Conservation (phyloP, 1,140 invertebrate species). For the Drosophila nebulosa region DNA sequence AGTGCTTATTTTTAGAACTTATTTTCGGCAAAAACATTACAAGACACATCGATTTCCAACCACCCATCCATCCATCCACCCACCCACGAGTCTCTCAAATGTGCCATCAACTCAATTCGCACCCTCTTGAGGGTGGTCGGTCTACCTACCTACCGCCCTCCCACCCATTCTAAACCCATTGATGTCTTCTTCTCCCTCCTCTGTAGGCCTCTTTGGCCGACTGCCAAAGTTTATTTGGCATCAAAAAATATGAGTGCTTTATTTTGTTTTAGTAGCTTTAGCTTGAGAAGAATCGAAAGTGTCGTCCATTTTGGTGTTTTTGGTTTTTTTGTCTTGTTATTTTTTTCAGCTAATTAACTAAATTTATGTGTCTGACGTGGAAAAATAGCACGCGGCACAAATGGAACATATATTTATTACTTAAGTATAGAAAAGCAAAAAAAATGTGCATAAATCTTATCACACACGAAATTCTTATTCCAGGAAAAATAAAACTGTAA, state of each 20-base stretch:
- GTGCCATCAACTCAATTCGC: constrained; percentile 36
- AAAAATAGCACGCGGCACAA: constrained; percentile 72
- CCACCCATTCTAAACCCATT: constrained; percentile 55
- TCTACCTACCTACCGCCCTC: background rate
- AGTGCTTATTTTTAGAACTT: constrained; percentile 60
- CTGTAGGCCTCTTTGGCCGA: constrained; percentile 51
- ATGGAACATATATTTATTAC: constrained; percentile 28
- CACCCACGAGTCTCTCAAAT: constrained; percentile 25
- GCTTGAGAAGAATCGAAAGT: constrained; percentile 39
- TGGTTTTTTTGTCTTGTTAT: constrained; percentile 5
- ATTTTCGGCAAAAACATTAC: constrained; percentile 66
- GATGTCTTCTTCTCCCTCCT: constrained; percentile 39
- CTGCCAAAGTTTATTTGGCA: constrained; percentile 49
- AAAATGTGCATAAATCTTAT: constrained; percentile 55
- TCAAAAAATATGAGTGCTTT: constrained; percentile 66
- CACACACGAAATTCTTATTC: constrained; percentile 26
- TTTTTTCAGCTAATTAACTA: constrained; percentile 69
- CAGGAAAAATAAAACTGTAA: constrained; percentile 11
- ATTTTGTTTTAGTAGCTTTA: constrained; percentile 10
- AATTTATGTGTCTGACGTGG: constrained; percentile 76
- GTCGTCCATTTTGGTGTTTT: constrained; percentile 65
- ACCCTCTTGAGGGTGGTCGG: constrained; percentile 59
- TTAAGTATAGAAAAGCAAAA: background rate
- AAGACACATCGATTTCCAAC: constrained; percentile 47
- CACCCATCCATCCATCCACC: no score